phyloP scores from a whole-genome alignment of 2,797 vertebrate genomes.

The Vespertilio murinus region DNA sequence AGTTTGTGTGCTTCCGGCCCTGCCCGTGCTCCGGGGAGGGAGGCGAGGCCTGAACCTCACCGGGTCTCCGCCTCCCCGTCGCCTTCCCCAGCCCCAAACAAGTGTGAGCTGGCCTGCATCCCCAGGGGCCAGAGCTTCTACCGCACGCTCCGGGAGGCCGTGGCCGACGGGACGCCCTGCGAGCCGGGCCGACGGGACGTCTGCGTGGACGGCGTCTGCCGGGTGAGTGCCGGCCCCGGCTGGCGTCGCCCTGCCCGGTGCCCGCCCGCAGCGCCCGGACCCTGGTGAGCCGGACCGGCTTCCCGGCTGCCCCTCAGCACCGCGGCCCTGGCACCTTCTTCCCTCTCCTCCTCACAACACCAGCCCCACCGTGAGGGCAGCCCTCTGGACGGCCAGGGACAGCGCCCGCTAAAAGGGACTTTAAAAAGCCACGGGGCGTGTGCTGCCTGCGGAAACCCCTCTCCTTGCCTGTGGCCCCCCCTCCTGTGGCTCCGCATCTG shows the following conservation, averaged over 20 bases:
- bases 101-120: conserved; percentile 97
- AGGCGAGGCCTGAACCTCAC: background rate
- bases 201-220: conserved; percentile 94
- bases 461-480: too few relatives aligned
- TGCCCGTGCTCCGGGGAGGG: rapidly evolving
- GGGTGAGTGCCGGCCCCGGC: conserved; percentile 82
- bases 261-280: background rate
- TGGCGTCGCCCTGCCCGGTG: background rate
- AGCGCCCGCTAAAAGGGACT: background rate
- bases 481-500: background rate
- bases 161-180: conserved; percentile 93
- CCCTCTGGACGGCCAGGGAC: background rate
- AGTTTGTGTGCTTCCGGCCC: background rate
- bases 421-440: rapidly evolving
- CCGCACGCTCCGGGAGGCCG: conserved; percentile 91
- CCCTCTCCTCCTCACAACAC: background rate
- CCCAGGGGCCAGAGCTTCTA: conserved; percentile 97
- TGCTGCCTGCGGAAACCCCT: background rate
- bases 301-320: background rate
- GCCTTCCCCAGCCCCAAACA: conserved; percentile 88
- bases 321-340: background rate
- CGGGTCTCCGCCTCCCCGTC: background rate
- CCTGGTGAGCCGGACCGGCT: background rate
- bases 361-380: background rate
- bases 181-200: conserved; percentile 92